phyloP scores from a whole-genome alignment of 2,888 invertebrate species.

The Glaucopsyche alexis region DNA sequence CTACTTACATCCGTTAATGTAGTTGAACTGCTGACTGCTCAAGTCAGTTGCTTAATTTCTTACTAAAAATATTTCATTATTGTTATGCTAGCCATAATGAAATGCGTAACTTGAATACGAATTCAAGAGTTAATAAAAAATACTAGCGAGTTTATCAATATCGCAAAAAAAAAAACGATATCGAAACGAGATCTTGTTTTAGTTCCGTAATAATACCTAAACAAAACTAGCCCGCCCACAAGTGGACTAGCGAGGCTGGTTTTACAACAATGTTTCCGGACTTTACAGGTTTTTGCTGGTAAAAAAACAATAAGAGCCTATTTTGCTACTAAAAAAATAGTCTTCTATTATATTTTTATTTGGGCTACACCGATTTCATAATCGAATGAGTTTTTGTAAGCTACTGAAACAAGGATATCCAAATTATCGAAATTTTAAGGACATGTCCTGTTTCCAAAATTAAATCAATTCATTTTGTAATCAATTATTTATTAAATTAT shows the following conservation, averaged over 20 bases:
- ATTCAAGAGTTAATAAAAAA: not conserved
- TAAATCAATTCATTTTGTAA: too few species aligned
- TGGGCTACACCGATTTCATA: not conserved
- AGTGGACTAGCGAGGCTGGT: conserved; percentile 6
- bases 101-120: not conserved
- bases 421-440: not conserved
- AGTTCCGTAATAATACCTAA: not conserved
- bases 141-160: not conserved
- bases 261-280: conserved; percentile 13
- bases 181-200: conserved; percentile 14
- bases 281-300: not conserved
- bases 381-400: not conserved
- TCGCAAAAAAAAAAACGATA: not conserved
- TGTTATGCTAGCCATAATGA: not conserved
- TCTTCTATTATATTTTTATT: not conserved
- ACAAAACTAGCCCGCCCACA: conserved; percentile 18
- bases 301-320: not conserved
- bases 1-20: not conserved
- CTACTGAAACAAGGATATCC: not conserved
- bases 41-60: not conserved
- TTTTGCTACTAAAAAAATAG: not conserved
- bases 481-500: too few species aligned
- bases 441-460: not conserved
- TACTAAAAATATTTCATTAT: not conserved
- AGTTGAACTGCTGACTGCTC: not conserved